Conservation (phyloP, 2,888 invertebrate species). For the Sinohyriopsis cumingii region DNA sequence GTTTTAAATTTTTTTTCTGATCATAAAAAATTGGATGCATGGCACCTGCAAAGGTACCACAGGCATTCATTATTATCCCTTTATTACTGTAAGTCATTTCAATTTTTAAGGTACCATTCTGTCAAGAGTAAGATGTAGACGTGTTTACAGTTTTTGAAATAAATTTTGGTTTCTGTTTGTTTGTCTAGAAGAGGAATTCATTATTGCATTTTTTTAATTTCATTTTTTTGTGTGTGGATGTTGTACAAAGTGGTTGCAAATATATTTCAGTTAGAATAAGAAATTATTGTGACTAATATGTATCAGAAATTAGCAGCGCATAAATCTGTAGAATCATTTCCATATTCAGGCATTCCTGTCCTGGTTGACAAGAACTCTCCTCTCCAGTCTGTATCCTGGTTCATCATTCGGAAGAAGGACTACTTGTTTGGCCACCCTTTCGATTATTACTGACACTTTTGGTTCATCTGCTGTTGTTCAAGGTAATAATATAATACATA, state of each 20-base stretch:
- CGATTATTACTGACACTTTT: constrained; percentile 41
- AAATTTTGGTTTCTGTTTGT: neutral
- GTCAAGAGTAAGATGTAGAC: too few species aligned
- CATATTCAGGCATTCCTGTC: constrained; percentile 53
- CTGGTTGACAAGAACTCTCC: constrained; percentile 50
- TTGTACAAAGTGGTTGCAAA: neutral
- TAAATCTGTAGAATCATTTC: neutral
- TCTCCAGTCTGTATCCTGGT: constrained; percentile 57
- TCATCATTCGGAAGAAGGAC: constrained; percentile 63
- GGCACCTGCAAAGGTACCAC: too few species aligned
- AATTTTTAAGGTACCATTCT: too few species aligned
- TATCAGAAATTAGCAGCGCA: too few species aligned
- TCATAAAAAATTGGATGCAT: too few species aligned
- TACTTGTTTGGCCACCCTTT: constrained; percentile 54
- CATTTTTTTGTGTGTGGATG: too few species aligned
- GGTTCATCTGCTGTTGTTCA: constrained; percentile 5
- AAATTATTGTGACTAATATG: neutral
- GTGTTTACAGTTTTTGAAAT: neutral
- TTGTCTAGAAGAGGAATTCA: too few species aligned
- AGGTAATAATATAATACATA: neutral
- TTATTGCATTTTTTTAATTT: too few species aligned
- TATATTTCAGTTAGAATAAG: neutral
- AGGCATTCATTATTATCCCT: too few species aligned
- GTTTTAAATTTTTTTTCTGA: too few species aligned
- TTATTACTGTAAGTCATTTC: too few species aligned